Evolutionary conservation across 2,797 vertebrate species (phyloP).

Genomic region (Menidia menidia): DNA sequence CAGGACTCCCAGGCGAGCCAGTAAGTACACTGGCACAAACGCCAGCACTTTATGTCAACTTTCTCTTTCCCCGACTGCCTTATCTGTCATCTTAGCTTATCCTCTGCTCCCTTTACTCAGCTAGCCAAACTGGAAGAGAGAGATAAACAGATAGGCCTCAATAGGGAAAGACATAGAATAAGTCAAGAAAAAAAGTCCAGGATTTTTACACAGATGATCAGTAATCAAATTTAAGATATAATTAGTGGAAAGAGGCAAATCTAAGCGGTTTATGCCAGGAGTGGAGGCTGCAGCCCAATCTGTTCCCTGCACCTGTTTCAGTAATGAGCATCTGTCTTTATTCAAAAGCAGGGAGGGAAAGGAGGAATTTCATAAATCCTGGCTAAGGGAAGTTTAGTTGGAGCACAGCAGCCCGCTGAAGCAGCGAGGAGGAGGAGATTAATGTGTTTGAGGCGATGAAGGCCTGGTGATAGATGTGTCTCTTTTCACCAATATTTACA

Average conservation of each 20-base stretch:
- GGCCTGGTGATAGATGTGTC: slow-evolving; percentile 77
- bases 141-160: slow-evolving; percentile 67
- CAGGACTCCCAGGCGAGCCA: slow-evolving; percentile 88
- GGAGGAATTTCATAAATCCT: slow-evolving; percentile 81
- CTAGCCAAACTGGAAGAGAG: slow-evolving; percentile 55
- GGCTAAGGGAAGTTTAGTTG: slow-evolving; percentile 77
- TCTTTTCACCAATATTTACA: slow-evolving; percentile 82
- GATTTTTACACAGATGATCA: slow-evolving; percentile 77
- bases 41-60: slow-evolving; percentile 59
- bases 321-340: slow-evolving; percentile 86
- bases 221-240: slow-evolving; percentile 85
- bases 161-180: slow-evolving; percentile 51
- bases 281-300: slow-evolving; percentile 81
- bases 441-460: slow-evolving; percentile 76
- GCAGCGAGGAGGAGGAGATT: slow-evolving; percentile 75
- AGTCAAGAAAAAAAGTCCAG: slow-evolving; percentile 54
- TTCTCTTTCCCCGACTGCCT: slow-evolving; percentile 43
- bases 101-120: slow-evolving; percentile 32
- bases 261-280: slow-evolving; percentile 75
- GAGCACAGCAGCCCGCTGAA: slow-evolving; percentile 71
- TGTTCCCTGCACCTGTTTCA: slow-evolving; percentile 83
- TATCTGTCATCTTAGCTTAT: slow-evolving; percentile 64
- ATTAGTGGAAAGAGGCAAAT: slow-evolving; percentile 82
- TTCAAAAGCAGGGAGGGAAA: slow-evolving; percentile 79
- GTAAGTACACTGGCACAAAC: slow-evolving; percentile 81